Evolutionary conservation across 2,888 invertebrate species (phyloP).

Genomic region (Vanessa cardui): DNA sequence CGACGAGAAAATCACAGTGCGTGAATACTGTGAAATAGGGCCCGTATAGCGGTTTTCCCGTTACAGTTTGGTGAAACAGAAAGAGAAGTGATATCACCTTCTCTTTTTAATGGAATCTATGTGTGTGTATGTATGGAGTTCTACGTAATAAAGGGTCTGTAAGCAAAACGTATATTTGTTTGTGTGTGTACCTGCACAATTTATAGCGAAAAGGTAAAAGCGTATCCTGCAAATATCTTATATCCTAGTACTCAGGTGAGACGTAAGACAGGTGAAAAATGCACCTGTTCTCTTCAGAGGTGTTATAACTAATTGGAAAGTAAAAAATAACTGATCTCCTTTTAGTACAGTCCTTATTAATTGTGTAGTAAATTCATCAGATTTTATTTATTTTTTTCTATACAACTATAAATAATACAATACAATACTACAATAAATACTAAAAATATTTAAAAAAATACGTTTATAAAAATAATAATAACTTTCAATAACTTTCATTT

Average conservation of each 20-base stretch:
- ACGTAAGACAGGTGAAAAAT: conserved; percentile 75
- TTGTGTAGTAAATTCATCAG: no score
- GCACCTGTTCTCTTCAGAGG: conserved; percentile 54
- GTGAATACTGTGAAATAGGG: conserved; percentile 14
- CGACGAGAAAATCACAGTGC: neutral
- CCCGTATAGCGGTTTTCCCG: conserved; percentile 17
- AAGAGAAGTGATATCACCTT: conserved; percentile 28
- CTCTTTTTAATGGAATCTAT: conserved; percentile 5
- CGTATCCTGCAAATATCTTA: conserved; percentile 55
- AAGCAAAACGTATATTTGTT: conserved; percentile 2
- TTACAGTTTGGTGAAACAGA: conserved; percentile 20
- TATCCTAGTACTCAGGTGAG: conserved; percentile 73
- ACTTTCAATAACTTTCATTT: neutral
- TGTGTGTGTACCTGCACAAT: conserved; percentile 23
- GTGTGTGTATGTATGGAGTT: conserved; percentile 45
- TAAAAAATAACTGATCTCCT: no score
- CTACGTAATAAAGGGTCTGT: neutral
- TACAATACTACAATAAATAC: neutral
- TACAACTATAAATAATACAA: no score
- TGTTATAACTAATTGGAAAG: neutral
- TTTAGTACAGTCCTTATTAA: no score
- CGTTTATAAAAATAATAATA: no score
- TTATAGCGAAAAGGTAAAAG: conserved; percentile 57
- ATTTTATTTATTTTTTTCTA: no score
- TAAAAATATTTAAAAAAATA: no score